A percentile compares a stretch with the other conserved stretches of the same genome.
These are phyloP conservation scores for Armadillidium nasatum DNA, from an alignment of 1,140 invertebrate genomes.

Conservation along the genomic window DNA sequence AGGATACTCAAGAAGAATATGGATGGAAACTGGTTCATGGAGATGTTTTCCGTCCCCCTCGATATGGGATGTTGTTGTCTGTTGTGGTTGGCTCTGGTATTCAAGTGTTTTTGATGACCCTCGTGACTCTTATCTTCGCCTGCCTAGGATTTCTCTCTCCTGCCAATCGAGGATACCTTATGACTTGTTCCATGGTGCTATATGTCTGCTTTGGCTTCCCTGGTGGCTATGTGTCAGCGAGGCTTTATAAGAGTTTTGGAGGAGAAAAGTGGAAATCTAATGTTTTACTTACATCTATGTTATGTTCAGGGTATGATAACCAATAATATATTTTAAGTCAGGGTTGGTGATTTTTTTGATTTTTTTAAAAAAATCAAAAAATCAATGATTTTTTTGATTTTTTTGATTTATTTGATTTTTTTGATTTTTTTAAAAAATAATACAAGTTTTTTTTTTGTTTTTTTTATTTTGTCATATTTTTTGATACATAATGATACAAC, in stretches of 20 bases:
- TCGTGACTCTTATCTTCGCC: slow-evolving; percentile 76
- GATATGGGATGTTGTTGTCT: slow-evolving; percentile 91
- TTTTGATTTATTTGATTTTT: too few species aligned
- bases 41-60: slow-evolving; percentile 90
- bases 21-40: slow-evolving; percentile 98
- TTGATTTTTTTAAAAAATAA: too few species aligned
- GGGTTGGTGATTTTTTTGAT: too few species aligned
- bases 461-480: too few species aligned
- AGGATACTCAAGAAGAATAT: slow-evolving; percentile 98
- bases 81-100: slow-evolving; percentile 91
- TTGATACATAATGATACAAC: too few species aligned
- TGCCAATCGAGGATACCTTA: slow-evolving; percentile 93
- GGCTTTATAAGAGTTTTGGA: slow-evolving; percentile 96
- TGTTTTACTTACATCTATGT: slow-evolving; percentile 88
- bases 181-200: slow-evolving; percentile 94
- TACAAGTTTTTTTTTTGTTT: too few species aligned
- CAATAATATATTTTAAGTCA: too few species aligned
- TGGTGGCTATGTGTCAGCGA: slow-evolving; percentile 90
- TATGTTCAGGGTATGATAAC: slow-evolving; percentile 91
- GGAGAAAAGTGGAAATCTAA: slow-evolving; percentile 98
- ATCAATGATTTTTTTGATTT: too few species aligned
- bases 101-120: slow-evolving; percentile 72
- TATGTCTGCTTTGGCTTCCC: slow-evolving; percentile 92
- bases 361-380: too few species aligned
- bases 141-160: slow-evolving; percentile 96